Base-by-base conservation (phyloP, 2,113 vertebrate genomes). In the Callithrix jacchus region DNA sequence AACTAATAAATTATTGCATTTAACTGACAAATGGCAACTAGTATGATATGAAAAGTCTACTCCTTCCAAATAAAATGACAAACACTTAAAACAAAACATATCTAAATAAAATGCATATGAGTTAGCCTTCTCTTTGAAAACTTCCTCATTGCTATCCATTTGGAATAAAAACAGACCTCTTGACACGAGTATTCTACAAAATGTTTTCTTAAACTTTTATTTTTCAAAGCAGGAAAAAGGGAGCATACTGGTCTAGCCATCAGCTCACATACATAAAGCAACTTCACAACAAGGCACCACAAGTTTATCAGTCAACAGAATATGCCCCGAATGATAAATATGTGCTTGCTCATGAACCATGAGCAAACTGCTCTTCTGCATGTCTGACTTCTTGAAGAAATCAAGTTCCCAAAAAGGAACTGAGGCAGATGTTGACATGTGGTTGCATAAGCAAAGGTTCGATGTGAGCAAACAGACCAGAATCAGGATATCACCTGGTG, bases 131-230 rank as follows among this genome's bases (percentile, higher is more conserved):
- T 94, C 71, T 97, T 97, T 94, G 97, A 96, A 98, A 95, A 96
- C 92, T 85, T 96, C 95, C 77, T 95, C 80, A 52, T n/a, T 96
- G 93, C 87, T 61, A 2, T 77, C 92, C 82, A 87, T 58, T 42
- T 94, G 97, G 89, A 98, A 97, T 87, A 90, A 94, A 90, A 97
- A 98, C 97, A 98, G 98, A 98, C 96, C 97, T 97, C 96, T 8
- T 8, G 87, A 80, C 96, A 97, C 96, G 92, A 97, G 96, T 97
- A 97, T 97, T 97, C 98, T 98, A 97, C 94, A 97, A 96, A 97
- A 95, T 94, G 89, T 97, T 98, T 98, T 98, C 98, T 97, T 11
- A 97, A 93, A 56, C 10, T 97, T 98, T 96, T 97, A 91, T 97
- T 97, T 98, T 98, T 97, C 95, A 96, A 98, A 96, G 96, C 97